phyloP scores from a whole-genome alignment of 2,797 vertebrate genomes.

The Hephaestus fuliginosus region DNA sequence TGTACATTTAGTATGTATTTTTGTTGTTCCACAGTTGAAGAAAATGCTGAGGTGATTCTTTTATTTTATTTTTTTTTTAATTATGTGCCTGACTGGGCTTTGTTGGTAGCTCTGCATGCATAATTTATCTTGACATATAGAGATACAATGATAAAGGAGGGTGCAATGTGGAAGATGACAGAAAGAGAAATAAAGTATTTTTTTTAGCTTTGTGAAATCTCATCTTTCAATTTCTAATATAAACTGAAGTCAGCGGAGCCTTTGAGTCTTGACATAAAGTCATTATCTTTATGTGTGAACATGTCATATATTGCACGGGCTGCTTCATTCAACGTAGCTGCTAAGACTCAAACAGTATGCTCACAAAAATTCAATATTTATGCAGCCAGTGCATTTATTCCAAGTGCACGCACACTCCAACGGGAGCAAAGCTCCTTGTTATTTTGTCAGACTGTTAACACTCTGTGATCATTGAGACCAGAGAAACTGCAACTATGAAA shows the following conservation, averaged over 20 bases:
- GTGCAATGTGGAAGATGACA: conserved; percentile 46
- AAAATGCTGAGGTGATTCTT: conserved; percentile 56
- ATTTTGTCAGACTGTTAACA: conserved; percentile 23
- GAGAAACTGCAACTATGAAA: conserved; percentile 23
- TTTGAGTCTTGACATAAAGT: conserved; percentile 49
- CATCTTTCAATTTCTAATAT: conserved; percentile 40
- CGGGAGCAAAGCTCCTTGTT: conserved; percentile 19
- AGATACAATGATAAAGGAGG: conserved; percentile 50
- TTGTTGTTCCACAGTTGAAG: conserved; percentile 52
- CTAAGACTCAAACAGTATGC: conserved; percentile 1
- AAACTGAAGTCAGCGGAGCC: conserved; percentile 36
- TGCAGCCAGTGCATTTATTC: background rate
- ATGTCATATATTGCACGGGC: conserved; percentile 5
- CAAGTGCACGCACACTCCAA: background rate
- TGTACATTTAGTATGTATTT: conserved; percentile 60
- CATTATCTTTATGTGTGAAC: conserved; percentile 42
- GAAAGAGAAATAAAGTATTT: conserved; percentile 63
- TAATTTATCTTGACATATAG: conserved; percentile 63
- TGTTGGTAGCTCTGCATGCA: conserved; percentile 64
- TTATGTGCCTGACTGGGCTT: conserved; percentile 59
- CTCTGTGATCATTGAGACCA: background rate
- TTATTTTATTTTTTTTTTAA: conserved; percentile 39
- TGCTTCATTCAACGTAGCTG: conserved; percentile 22
- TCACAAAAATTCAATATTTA: conserved; percentile 17
- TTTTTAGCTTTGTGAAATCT: conserved; percentile 52